Evolutionary conservation across 2,797 vertebrate genomes (phyloP).

Genomic region (Tenualosa ilisha): DNA sequence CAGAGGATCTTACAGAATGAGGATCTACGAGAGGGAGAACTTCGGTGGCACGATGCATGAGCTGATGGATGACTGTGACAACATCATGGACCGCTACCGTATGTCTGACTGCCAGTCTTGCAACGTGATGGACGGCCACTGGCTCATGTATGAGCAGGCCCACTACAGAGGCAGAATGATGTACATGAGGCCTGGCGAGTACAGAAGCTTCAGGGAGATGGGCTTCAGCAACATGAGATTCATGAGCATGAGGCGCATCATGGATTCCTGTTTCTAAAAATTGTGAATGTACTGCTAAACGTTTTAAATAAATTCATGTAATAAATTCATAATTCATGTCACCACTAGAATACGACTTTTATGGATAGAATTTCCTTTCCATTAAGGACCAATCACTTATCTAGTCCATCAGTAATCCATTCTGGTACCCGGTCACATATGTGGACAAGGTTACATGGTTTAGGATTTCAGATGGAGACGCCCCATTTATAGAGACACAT

Average conservation of each 20-base stretch:
- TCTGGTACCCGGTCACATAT: too few species aligned
- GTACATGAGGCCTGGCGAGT: slow-evolving; percentile 68
- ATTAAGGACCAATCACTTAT: too few species aligned
- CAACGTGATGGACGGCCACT: slow-evolving; percentile 67
- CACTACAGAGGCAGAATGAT: slow-evolving; percentile 65
- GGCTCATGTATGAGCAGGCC: slow-evolving; percentile 71
- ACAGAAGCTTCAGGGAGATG: slow-evolving; percentile 65
- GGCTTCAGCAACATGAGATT: slow-evolving; percentile 48
- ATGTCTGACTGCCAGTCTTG: slow-evolving; percentile 67
- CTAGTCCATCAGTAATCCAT: too few species aligned
- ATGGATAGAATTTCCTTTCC: too few species aligned
- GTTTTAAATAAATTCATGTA: background rate
- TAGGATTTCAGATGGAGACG: too few species aligned
- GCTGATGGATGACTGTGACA: slow-evolving; percentile 68
- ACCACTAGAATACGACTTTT: too few species aligned
- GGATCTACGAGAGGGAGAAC: slow-evolving; percentile 71
- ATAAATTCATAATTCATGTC: too few species aligned
- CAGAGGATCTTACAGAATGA: slow-evolving; percentile 66
- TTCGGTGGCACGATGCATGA: slow-evolving; percentile 67
- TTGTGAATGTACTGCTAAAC: background rate
- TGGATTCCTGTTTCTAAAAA: slow-evolving; percentile 44
- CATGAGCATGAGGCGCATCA: slow-evolving; percentile 63
- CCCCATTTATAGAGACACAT: too few species aligned
- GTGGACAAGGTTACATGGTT: too few species aligned
- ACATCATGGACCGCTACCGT: slow-evolving; percentile 64